Conservation (phyloP, 2,113 vertebrate species). For the Camelus dromedarius region DNA sequence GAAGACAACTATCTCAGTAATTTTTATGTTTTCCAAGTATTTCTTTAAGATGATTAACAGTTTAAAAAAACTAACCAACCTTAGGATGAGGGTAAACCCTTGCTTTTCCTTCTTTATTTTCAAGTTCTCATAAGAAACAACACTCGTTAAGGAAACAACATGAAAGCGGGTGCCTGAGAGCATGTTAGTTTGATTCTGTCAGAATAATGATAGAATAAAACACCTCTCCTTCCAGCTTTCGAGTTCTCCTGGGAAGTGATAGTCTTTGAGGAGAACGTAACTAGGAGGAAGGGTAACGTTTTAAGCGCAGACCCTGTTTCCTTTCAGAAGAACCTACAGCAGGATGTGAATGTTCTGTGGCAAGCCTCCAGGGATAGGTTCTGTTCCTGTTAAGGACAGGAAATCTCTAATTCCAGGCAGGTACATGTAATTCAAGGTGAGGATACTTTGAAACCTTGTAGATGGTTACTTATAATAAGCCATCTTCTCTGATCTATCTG, state of each 20-base stretch:
- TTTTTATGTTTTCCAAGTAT: conserved; percentile 14
- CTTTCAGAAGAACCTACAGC: conserved; percentile 5
- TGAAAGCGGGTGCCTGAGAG: neutral
- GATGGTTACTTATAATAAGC: neutral
- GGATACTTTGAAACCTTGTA: conserved; percentile 41
- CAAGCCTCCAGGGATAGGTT: neutral
- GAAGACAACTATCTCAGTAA: neutral
- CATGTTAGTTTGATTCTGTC: neutral
- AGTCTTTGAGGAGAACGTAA: neutral
- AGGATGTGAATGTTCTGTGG: neutral
- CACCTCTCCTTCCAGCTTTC: neutral
- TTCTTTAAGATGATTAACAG: neutral
- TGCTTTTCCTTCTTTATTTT: neutral
- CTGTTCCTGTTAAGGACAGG: conserved; percentile 12
- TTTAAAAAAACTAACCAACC: neutral
- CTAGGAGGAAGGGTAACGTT: conserved; percentile 19
- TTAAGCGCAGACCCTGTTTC: neutral
- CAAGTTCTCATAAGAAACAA: neutral
- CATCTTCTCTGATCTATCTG: neutral
- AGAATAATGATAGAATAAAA: conserved; percentile 15
- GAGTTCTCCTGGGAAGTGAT: neutral
- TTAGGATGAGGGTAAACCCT: neutral
- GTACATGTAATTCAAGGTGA: neutral
- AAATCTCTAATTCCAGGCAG: neutral
- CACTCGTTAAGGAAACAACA: neutral